These are phyloP conservation scores for Pseudoatta argentina DNA, from an alignment of 1,140 invertebrate species.

Conservation along the genomic window DNA sequence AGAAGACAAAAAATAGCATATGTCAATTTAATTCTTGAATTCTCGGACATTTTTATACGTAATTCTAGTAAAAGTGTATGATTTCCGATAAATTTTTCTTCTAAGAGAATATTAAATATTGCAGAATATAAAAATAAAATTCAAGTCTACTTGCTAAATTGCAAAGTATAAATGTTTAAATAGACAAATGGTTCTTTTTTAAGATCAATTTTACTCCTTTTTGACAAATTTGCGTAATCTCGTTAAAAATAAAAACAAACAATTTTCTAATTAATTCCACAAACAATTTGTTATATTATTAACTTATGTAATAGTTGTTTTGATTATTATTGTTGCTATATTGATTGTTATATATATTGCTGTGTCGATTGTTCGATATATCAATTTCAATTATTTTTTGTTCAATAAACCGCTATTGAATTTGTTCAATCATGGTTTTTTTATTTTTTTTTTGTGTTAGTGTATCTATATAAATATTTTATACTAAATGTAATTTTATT, in stretches of 20 bases:
- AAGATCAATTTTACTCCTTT: background rate
- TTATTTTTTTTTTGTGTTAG: background rate
- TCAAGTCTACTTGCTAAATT: background rate
- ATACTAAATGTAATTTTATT: background rate
- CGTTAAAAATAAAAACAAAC: background rate
- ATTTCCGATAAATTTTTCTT: background rate
- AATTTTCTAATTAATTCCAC: background rate
- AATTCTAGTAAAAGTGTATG: background rate
- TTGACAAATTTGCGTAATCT: too few relatives aligned
- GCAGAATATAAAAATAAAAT: background rate
- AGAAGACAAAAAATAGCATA: background rate
- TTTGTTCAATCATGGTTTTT: background rate
- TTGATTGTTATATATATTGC: background rate
- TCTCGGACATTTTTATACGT: background rate
- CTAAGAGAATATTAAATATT: background rate
- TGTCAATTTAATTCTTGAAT: background rate
- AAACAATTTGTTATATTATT: background rate
- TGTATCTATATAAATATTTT: background rate
- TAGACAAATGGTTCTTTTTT: background rate
- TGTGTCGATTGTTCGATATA: background rate
- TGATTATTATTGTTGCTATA: background rate
- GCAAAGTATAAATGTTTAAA: background rate
- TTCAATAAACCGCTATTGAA: background rate
- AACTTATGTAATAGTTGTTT: background rate
- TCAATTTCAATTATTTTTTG: background rate